Percentiles rank a stretch among this genome's conserved stretches.
These are phyloP conservation scores for Ceramica pisi DNA, from an alignment of 2,888 invertebrate species.

Conservation along the genomic window DNA sequence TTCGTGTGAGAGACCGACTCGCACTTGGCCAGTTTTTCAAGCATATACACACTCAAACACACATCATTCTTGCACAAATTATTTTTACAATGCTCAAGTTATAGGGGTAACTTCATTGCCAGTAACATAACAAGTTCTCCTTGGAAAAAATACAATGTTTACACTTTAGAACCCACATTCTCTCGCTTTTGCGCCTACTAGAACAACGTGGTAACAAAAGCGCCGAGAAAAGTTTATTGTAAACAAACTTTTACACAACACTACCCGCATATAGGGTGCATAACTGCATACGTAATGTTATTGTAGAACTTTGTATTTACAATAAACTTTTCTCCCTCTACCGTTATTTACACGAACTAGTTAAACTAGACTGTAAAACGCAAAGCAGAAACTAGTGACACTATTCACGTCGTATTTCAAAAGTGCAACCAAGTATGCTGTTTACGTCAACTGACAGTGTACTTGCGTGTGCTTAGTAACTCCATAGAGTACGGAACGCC, in stretches of 20 bases:
- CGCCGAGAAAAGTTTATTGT: constrained; percentile 9
- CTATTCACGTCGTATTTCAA: constrained; percentile 30
- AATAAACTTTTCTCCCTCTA: constrained; percentile 12
- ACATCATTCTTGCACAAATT: too few species aligned
- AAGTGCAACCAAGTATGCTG: constrained; percentile 40
- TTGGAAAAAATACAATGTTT: too few species aligned
- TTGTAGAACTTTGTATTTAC: constrained; percentile 18
- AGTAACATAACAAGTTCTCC: too few species aligned
- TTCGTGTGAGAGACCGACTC: too few species aligned
- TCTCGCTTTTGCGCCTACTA: not conserved
- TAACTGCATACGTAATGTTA: constrained; percentile 13
- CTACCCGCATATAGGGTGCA: not conserved
- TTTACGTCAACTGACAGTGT: constrained; percentile 21
- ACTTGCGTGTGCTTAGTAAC: constrained; percentile 29
- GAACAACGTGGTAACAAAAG: not conserved
- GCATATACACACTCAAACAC: too few species aligned
- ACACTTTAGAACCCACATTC: too few species aligned
- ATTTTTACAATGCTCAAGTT: too few species aligned
- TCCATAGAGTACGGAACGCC: not conserved
- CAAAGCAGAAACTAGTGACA: constrained; percentile 15
- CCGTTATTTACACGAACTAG: constrained; percentile 32
- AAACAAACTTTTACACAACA: constrained; percentile 11
- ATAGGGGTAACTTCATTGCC: too few species aligned
- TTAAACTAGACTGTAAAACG: constrained; percentile 27
- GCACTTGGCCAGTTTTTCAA: too few species aligned